Evolutionary conservation across 1,140 invertebrate genomes (phyloP).

Genomic region (Lineus longissimus): DNA sequence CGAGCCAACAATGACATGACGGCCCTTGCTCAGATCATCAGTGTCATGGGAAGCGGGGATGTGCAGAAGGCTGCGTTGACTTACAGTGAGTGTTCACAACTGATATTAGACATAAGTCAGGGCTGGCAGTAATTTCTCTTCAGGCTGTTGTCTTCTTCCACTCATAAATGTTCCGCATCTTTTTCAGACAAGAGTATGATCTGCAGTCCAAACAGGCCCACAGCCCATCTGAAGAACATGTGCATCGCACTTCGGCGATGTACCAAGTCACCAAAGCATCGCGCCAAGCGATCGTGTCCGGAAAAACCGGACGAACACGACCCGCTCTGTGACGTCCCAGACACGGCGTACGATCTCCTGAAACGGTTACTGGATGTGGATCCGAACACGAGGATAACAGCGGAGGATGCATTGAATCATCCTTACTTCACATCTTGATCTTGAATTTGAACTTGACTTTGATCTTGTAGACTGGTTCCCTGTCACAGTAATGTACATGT

Average conservation of each 20-base stretch:
- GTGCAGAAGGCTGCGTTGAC: slow-evolving; percentile 66
- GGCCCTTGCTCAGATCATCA: slow-evolving; percentile 77
- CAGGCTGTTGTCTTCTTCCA: neutral
- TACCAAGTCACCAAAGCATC: no score
- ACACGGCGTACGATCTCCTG: slow-evolving; percentile 45
- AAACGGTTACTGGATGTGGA: slow-evolving; percentile 45
- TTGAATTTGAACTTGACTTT: no score
- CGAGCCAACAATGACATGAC: slow-evolving; percentile 74
- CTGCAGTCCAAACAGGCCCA: slow-evolving; percentile 56
- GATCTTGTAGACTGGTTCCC: no score
- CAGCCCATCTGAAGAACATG: slow-evolving; percentile 54
- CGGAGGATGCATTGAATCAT: slow-evolving; percentile 45
- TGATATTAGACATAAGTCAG: neutral
- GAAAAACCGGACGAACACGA: neutral
- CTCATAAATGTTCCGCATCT: neutral
- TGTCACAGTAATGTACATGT: no score
- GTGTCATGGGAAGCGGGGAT: slow-evolving; percentile 70
- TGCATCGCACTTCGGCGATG: slow-evolving; percentile 31
- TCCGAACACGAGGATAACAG: slow-evolving; percentile 46
- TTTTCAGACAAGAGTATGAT: slow-evolving; percentile 58
- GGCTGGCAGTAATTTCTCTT: neutral
- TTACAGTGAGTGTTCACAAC: slow-evolving; percentile 61
- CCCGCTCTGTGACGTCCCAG: slow-evolving; percentile 26
- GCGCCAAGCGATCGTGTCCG: no score
- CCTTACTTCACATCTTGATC: slow-evolving; percentile 40